These are phyloP conservation scores for Epinephelus lanceolatus DNA, from an alignment of 2,113 vertebrate species.

Conservation along the genomic window DNA sequence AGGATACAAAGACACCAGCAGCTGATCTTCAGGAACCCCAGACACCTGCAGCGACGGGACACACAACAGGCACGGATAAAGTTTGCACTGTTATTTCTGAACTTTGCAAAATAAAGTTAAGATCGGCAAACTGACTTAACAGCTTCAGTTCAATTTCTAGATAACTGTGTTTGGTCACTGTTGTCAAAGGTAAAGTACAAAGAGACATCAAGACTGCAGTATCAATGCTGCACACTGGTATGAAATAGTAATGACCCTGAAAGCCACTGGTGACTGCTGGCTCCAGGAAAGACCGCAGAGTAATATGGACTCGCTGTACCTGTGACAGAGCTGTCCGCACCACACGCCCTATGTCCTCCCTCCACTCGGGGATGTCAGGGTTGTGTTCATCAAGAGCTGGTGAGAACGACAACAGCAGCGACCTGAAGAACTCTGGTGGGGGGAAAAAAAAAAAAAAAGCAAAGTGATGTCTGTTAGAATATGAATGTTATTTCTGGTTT, in stretches of 20 bases:
- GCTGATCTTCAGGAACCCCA: conserved; percentile 89
- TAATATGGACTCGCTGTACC: conserved; percentile 79
- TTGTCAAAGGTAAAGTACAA: conserved; percentile 41
- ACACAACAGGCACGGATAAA: not conserved
- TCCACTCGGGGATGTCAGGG: conserved; percentile 96
- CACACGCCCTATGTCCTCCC: conserved; percentile 93
- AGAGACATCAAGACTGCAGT: conserved; percentile 37
- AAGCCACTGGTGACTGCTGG: conserved; percentile 46
- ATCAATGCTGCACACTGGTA: conserved; percentile 46
- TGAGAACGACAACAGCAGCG: conserved; percentile 94
- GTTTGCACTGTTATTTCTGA: not conserved
- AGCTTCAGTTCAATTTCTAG: conserved; percentile 7
- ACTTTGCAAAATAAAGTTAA: not conserved
- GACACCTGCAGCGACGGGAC: conserved; percentile 85
- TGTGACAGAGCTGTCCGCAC: conserved; percentile 92
- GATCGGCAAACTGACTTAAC: not conserved
- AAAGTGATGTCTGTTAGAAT: conserved; percentile 41
- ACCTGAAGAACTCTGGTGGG: conserved; percentile 92
- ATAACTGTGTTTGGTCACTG: conserved; percentile 7
- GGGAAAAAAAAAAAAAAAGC: not conserved
- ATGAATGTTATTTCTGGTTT: conserved; percentile 57
- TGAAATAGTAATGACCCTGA: conserved; percentile 73
- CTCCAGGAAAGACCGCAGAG: conserved; percentile 54
- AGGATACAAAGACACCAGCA: conserved; percentile 92
- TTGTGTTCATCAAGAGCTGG: conserved; percentile 96